Evolutionary conservation across 2,113 vertebrate species (phyloP).

Genomic region (Oncorhynchus gorbuscha): DNA sequence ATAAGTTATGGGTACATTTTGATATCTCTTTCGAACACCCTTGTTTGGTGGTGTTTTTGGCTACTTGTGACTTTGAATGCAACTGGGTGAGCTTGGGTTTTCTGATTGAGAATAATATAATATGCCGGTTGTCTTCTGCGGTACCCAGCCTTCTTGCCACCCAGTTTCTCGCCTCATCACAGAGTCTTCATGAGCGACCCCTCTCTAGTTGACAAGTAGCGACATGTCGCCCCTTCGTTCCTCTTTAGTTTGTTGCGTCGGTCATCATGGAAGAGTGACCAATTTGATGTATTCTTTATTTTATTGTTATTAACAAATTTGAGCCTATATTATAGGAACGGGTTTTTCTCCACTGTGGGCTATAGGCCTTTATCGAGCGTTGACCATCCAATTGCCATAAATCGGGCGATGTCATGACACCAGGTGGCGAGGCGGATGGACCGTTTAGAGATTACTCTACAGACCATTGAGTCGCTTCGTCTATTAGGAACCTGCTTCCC

Average conservation of each 20-base stretch:
- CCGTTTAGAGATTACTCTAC: conserved; percentile 30
- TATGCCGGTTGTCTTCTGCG: not conserved
- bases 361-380: no score
- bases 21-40: no score
- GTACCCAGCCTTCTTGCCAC: conserved; percentile 26
- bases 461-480: conserved; percentile 58
- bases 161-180: conserved; percentile 32
- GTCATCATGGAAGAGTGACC: no score
- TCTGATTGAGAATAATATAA: not conserved
- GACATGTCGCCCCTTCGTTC: conserved; percentile 56
- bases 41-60: no score
- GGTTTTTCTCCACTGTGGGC: no score
- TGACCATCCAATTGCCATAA: not conserved
- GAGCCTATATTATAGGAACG: not conserved
- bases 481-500: conserved; percentile 50
- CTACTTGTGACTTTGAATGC: no score
- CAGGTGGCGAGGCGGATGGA: conserved; percentile 55
- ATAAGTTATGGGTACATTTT: no score
- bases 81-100: not conserved
- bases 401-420: conserved; percentile 22
- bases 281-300: not conserved
- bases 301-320: not conserved
- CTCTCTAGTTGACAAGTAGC: conserved; percentile 32
- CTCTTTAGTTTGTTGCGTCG: conserved; percentile 8
- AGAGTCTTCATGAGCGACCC: conserved; percentile 45